A percentile compares a stretch with the other conserved stretches of the same genome.
phyloP scores from a whole-genome alignment of 2,797 vertebrate genomes.

The Anguilla obscura region DNA sequence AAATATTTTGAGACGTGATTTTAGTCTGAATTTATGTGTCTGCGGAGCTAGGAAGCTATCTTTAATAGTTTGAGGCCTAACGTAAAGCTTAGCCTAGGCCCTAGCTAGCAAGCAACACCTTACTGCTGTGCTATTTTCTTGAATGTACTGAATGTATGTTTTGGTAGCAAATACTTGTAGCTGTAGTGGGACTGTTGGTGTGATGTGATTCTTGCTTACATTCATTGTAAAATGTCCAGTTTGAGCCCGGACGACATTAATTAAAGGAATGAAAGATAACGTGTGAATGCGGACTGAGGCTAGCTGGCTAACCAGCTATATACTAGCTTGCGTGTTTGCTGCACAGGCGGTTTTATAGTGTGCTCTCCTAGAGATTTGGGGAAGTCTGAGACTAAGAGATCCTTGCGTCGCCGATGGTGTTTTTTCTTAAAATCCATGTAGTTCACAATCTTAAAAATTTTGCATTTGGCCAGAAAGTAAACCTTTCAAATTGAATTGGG shows the following conservation, averaged over 20 bases:
- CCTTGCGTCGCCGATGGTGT: background rate
- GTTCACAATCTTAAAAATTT: background rate
- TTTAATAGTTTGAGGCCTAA: constrained; percentile 85
- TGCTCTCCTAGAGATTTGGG: constrained; percentile 2
- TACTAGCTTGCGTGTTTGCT: constrained; percentile 55
- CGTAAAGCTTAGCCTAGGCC: constrained; percentile 43
- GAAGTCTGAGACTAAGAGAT: background rate
- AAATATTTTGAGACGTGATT: constrained; percentile 18
- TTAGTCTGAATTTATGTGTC: constrained; percentile 65
- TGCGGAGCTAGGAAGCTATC: constrained; percentile 52
- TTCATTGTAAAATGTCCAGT: background rate
- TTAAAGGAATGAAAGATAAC: constrained; percentile 40
- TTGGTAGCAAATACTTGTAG: background rate
- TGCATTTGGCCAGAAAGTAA: constrained; percentile 18
- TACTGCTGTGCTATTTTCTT: constrained; percentile 32
- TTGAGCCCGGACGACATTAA: constrained; percentile 34
- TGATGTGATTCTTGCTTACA: background rate
- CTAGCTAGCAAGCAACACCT: constrained; percentile 45
- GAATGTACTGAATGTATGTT: background rate
- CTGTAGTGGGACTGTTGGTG: background rate
- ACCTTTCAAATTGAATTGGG: constrained; percentile 36
- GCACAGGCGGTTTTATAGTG: constrained; percentile 44
- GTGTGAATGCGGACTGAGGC: constrained; percentile 50
- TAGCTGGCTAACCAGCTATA: constrained; percentile 58
- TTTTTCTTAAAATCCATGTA: background rate